phyloP scores from a whole-genome alignment of 2,888 invertebrate genomes.

The Conops quadrifasciatus region DNA sequence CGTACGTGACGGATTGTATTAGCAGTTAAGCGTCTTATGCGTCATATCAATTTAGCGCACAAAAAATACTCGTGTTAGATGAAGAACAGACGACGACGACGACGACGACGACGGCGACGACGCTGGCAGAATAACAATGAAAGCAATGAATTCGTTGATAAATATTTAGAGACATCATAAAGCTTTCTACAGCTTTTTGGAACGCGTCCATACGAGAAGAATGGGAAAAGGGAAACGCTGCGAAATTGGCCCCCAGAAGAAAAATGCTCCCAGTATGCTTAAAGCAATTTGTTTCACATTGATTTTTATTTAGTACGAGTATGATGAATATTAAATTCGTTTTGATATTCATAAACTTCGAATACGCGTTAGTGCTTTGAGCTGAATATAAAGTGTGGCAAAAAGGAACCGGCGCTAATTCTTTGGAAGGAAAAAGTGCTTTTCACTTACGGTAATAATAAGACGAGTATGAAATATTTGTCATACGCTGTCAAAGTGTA shows the following conservation, averaged over 20 bases:
- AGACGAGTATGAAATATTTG: too few species aligned
- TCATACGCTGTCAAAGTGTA: too few species aligned
- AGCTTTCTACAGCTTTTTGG: background rate
- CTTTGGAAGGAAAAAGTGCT: too few species aligned
- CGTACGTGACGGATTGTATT: conserved; percentile 23
- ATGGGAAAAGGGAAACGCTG: background rate
- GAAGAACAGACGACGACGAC: too few species aligned
- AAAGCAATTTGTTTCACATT: background rate
- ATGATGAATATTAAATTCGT: conserved; percentile 1
- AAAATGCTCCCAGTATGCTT: conserved; percentile 1
- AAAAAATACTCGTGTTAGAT: conserved; percentile 41
- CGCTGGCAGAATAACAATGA: background rate
- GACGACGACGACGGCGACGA: too few species aligned
- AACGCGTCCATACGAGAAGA: too few species aligned
- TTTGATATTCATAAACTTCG: conserved; percentile 14
- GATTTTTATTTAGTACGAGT: background rate
- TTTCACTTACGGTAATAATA: too few species aligned
- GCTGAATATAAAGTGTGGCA: too few species aligned
- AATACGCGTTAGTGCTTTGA: background rate
- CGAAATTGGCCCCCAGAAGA: background rate
- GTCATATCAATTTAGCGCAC: conserved; percentile 42
- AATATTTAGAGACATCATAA: background rate
- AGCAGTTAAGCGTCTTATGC: conserved; percentile 37
- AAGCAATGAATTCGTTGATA: background rate
- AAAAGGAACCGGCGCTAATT: too few species aligned